phyloP scores from a whole-genome alignment of 2,888 invertebrate species.

The Lasius platythorax region DNA sequence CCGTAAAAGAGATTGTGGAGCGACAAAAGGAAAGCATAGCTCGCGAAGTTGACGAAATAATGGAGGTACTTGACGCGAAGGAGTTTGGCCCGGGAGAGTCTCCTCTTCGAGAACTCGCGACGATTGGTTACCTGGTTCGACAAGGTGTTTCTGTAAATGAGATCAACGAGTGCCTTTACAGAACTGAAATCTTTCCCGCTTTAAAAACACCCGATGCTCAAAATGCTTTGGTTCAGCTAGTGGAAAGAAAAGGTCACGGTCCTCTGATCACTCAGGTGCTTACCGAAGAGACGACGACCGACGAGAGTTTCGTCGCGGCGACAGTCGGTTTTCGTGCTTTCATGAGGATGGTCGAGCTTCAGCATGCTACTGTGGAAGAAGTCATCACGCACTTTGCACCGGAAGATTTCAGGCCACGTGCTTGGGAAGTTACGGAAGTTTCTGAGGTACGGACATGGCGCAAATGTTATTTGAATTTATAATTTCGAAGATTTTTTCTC shows the following conservation, averaged over 20 bases:
- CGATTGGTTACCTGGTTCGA: constrained; percentile 92
- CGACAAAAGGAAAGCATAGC: constrained; percentile 88
- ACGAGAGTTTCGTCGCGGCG: constrained; percentile 92
- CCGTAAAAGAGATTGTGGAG: constrained; percentile 87
- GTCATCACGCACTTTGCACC: constrained; percentile 93
- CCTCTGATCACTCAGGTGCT: constrained; percentile 93
- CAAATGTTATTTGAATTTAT: constrained; percentile 35
- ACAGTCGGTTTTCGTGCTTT: constrained; percentile 95
- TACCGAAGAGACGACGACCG: constrained; percentile 92
- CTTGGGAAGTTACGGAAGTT: constrained; percentile 92
- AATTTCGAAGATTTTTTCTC: not conserved
- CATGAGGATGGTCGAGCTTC: constrained; percentile 94
- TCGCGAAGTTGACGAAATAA: constrained; percentile 91
- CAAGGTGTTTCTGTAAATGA: constrained; percentile 92
- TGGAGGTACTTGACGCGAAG: constrained; percentile 91
- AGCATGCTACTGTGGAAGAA: constrained; percentile 93
- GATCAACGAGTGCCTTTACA: constrained; percentile 91
- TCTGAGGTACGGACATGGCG: constrained; percentile 87
- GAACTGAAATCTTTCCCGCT: constrained; percentile 93
- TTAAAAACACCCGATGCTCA: constrained; percentile 93
- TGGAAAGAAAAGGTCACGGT: constrained; percentile 94
- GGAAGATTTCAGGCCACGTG: constrained; percentile 93
- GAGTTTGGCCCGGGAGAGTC: constrained; percentile 94
- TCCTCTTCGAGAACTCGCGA: constrained; percentile 93
- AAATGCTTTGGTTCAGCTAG: constrained; percentile 93